phyloP scores from a whole-genome alignment of 2,113 vertebrate species.

The Cheirogaleus medius region DNA sequence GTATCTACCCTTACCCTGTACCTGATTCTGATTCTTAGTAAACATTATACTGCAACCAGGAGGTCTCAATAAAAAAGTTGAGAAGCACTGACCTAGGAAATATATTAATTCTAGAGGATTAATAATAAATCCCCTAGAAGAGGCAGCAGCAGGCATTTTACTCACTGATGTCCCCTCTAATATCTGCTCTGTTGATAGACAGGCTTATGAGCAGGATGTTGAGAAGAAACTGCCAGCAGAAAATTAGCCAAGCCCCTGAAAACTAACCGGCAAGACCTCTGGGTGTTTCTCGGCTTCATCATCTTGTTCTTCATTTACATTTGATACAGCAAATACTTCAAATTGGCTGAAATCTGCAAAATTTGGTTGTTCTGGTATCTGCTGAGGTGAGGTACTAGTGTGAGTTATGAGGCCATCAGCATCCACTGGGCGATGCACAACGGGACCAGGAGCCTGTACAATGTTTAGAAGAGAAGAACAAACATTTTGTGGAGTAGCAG shows the following conservation, averaged over 20 bases:
- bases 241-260: constrained; percentile 18
- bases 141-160: background rate
- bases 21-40: background rate
- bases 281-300: constrained; percentile 92
- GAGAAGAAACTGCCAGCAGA: background rate
- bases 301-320: constrained; percentile 90
- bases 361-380: constrained; percentile 99
- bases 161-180: background rate
- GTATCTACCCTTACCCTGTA: background rate
- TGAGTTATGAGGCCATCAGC: constrained; percentile 89
- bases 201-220: background rate
- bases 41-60: background rate
- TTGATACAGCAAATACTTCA: constrained; percentile 92
- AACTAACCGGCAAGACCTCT: constrained; percentile 90
- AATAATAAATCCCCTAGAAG: background rate
- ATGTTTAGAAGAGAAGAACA: background rate
- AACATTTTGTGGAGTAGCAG: background rate
- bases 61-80: background rate
- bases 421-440: constrained; percentile 91
- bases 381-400: constrained; percentile 94
- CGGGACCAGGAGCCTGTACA: constrained; percentile 88
- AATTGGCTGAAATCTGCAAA: constrained; percentile 99
- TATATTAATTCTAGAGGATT: background rate
- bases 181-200: background rate
- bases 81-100: background rate